phyloP scores from a whole-genome alignment of 2,113 vertebrate genomes.

The Aegotheles bennettii region DNA sequence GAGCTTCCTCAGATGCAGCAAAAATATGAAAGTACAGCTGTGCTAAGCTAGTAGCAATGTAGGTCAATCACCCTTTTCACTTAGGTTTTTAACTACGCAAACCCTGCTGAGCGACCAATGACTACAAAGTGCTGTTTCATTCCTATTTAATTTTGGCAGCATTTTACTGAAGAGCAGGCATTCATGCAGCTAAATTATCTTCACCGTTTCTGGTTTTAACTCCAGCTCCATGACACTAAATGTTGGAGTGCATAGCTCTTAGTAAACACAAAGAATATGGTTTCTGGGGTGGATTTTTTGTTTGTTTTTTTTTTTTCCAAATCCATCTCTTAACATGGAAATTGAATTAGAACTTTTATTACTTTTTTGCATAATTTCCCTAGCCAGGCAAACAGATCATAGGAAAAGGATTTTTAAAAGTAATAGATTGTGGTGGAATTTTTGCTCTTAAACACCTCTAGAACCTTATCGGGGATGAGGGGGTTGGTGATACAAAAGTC shows the following conservation, averaged over 20 bases:
- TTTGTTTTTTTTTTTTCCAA: neutral
- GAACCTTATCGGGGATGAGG: neutral
- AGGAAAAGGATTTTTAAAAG: slow-evolving; percentile 3
- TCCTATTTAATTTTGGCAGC: slow-evolving; percentile 73
- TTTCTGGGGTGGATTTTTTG: neutral
- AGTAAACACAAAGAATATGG: slow-evolving; percentile 60
- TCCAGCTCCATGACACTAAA: slow-evolving; percentile 57
- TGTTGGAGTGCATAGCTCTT: slow-evolving; percentile 49
- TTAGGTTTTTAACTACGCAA: slow-evolving; percentile 72
- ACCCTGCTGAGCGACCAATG: slow-evolving; percentile 71
- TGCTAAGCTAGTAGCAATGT: slow-evolving; percentile 68
- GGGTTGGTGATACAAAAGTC: neutral
- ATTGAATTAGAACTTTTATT: slow-evolving; percentile 65
- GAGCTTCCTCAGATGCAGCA: slow-evolving; percentile 62
- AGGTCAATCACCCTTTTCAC: slow-evolving; percentile 75
- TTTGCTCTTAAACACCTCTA: neutral
- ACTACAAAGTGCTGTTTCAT: slow-evolving; percentile 73
- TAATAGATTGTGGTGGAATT: neutral
- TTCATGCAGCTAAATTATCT: slow-evolving; percentile 72
- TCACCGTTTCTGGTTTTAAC: slow-evolving; percentile 56
- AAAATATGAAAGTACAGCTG: slow-evolving; percentile 71
- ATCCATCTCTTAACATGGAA: slow-evolving; percentile 36
- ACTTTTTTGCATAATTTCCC: slow-evolving; percentile 52
- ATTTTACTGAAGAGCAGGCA: slow-evolving; percentile 68
- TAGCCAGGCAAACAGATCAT: neutral